Conservation (phyloP, 2,888 invertebrate species). For the Caenorhabditis drosophilae region DNA sequence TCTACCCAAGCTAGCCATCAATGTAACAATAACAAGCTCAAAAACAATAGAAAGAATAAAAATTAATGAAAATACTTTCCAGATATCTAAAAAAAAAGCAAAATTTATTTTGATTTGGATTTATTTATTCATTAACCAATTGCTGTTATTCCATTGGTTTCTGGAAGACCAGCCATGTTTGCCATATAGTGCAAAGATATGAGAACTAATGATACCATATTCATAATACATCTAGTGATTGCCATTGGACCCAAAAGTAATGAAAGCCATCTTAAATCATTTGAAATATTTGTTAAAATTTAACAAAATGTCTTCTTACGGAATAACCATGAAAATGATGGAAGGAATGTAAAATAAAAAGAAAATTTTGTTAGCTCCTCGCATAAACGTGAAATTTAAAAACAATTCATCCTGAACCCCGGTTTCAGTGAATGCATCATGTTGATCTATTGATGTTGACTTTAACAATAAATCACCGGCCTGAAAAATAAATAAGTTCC, state of each 20-base stretch:
- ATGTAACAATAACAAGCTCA: constrained; percentile 50
- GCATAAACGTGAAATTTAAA: constrained; percentile 5
- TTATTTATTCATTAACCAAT: constrained; percentile 12
- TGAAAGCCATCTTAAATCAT: constrained; percentile 49
- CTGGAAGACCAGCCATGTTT: constrained; percentile 15
- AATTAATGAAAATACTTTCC: constrained; percentile 50
- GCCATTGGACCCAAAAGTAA: constrained; percentile 59
- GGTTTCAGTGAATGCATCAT: constrained; percentile 2
- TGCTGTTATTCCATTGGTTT: constrained; percentile 20
- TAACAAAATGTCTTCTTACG: no score
- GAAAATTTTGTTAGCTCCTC: constrained; percentile 13
- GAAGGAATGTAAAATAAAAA: constrained; percentile 16
- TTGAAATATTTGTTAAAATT: no score
- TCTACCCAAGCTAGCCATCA: constrained; percentile 50
- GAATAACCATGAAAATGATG: constrained; percentile 41
- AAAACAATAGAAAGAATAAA: constrained; percentile 45
- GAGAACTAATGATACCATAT: constrained; percentile 46
- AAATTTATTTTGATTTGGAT: neutral
- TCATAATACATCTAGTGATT: constrained; percentile 52
- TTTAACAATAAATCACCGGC: constrained; percentile 15
- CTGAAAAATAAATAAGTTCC: constrained; percentile 1
- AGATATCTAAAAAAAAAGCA: constrained; percentile 50
- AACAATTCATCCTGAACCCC: constrained; percentile 12
- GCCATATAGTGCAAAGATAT: constrained; percentile 23
- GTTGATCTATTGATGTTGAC: constrained; percentile 1